These are phyloP conservation scores for Hirtodrosophila trivittata DNA, from an alignment of 2,888 invertebrate species.

Conservation along the genomic window DNA sequence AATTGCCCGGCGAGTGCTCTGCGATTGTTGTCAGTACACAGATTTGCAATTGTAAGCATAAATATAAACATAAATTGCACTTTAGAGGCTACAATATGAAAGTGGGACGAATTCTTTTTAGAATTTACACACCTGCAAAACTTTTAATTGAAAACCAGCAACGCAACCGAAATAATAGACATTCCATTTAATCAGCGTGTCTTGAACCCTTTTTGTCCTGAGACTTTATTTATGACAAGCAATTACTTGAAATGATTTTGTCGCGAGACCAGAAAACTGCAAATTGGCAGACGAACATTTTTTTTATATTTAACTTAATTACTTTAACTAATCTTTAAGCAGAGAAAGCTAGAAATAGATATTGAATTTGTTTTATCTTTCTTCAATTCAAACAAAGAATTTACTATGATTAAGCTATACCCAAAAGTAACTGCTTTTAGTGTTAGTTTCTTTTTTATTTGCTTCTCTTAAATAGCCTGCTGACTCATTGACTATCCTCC, in stretches of 20 bases:
- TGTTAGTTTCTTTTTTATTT: neutral
- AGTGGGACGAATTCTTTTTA: slow-evolving; percentile 1
- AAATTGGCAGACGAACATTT: slow-evolving; percentile 41
- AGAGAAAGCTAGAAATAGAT: neutral
- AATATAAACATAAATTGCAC: slow-evolving; percentile 41
- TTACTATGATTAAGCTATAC: too few relatives aligned
- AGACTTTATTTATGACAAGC: slow-evolving; percentile 55
- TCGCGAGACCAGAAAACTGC: slow-evolving; percentile 4
- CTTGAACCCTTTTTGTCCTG: neutral
- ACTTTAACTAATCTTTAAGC: neutral
- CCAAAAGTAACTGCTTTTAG: neutral
- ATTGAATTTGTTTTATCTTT: too few relatives aligned
- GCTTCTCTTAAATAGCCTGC: neutral
- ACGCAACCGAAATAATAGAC: slow-evolving; percentile 18
- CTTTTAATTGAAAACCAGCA: slow-evolving; percentile 81
- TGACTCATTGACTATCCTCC: slow-evolving; percentile 1
- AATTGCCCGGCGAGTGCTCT: slow-evolving; percentile 12
- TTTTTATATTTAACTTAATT: slow-evolving; percentile 4
- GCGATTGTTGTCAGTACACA: slow-evolving; percentile 61
- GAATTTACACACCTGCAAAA: slow-evolving; percentile 73
- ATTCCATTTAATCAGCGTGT: slow-evolving; percentile 56
- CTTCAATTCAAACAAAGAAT: too few relatives aligned
- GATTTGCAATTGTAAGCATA: slow-evolving; percentile 70
- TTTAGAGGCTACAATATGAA: slow-evolving; percentile 41
- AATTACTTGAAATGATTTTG: slow-evolving; percentile 51